Percentiles rank a stretch among this genome's conserved stretches.
phyloP scores from a whole-genome alignment of 2,113 vertebrate genomes.

The Misgurnus anguillicaudatus region DNA sequence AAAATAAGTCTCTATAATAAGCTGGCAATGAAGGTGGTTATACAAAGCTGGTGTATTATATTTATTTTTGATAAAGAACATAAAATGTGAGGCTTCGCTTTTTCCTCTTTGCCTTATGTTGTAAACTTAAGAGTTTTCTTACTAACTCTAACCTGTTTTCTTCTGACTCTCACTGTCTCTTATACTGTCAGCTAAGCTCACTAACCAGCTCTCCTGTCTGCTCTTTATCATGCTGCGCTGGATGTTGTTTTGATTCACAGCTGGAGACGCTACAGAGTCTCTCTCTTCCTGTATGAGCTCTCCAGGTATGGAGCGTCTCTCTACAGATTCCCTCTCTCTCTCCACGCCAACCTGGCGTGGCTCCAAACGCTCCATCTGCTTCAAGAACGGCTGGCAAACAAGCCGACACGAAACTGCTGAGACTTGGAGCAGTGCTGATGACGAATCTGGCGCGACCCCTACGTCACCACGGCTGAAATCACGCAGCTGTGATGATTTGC shows the following conservation, averaged over 20 bases:
- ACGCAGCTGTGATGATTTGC: slow-evolving; percentile 78
- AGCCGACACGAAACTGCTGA: slow-evolving; percentile 81
- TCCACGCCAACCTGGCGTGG: slow-evolving; percentile 72
- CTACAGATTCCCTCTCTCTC: slow-evolving; percentile 72
- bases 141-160: slow-evolving; percentile 6
- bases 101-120: too few species aligned
- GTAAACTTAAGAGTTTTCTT: not conserved
- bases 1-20: not conserved
- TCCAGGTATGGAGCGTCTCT: slow-evolving; percentile 81
- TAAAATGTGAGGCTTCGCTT: too few species aligned
- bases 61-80: too few species aligned
- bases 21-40: not conserved
- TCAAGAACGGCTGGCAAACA: slow-evolving; percentile 88
- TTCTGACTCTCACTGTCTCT: slow-evolving; percentile 49
- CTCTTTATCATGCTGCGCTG: slow-evolving; percentile 90
- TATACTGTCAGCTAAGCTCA: slow-evolving; percentile 72
- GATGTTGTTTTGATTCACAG: slow-evolving; percentile 80
- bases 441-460: slow-evolving; percentile 82
- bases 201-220: slow-evolving; percentile 88
- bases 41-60: not conserved
- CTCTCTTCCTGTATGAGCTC: slow-evolving; percentile 81
- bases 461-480: slow-evolving; percentile 76
- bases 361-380: slow-evolving; percentile 80
- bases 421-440: slow-evolving; percentile 89
- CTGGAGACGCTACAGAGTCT: slow-evolving; percentile 90